These are phyloP conservation scores for Agonum fuliginosum DNA, from an alignment of 2,888 invertebrate species.

Conservation along the genomic window DNA sequence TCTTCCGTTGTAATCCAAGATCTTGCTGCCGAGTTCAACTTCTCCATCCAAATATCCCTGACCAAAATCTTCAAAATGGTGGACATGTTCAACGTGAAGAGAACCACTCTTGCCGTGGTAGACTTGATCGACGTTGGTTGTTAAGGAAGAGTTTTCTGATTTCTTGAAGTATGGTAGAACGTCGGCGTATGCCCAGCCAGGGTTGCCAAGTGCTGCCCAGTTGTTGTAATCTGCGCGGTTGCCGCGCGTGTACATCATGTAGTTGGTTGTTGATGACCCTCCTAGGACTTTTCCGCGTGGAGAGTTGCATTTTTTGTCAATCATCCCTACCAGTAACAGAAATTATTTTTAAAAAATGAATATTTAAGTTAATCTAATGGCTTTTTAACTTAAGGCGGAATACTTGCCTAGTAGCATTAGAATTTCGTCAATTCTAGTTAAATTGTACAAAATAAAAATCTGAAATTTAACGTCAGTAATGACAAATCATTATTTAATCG, in stretches of 20 bases:
- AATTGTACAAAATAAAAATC: too few species aligned
- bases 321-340: constrained; percentile 74
- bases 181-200: constrained; percentile 81
- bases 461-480: too few species aligned
- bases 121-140: constrained; percentile 71
- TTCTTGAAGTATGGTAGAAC: constrained; percentile 84
- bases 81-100: constrained; percentile 68
- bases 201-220: constrained; percentile 81
- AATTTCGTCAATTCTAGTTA: too few species aligned
- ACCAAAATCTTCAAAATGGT: constrained; percentile 70
- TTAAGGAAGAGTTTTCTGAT: constrained; percentile 79
- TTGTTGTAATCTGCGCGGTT: constrained; percentile 80
- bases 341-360: too few species aligned
- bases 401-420: too few species aligned
- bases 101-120: constrained; percentile 71
- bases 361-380: too few species aligned
- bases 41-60: constrained; percentile 77
- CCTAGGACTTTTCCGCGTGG: constrained; percentile 87
- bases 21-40: constrained; percentile 77
- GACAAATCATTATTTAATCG: too few species aligned
- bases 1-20: constrained; percentile 79
- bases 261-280: constrained; percentile 84
- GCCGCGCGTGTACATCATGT: constrained; percentile 85
- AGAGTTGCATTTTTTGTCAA: constrained; percentile 81
- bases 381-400: too few species aligned